A percentile compares a stretch with the other conserved stretches of the same genome.
Conservation (phyloP, 2,113 vertebrate genomes). For the Rhodinocichla rosea region DNA sequence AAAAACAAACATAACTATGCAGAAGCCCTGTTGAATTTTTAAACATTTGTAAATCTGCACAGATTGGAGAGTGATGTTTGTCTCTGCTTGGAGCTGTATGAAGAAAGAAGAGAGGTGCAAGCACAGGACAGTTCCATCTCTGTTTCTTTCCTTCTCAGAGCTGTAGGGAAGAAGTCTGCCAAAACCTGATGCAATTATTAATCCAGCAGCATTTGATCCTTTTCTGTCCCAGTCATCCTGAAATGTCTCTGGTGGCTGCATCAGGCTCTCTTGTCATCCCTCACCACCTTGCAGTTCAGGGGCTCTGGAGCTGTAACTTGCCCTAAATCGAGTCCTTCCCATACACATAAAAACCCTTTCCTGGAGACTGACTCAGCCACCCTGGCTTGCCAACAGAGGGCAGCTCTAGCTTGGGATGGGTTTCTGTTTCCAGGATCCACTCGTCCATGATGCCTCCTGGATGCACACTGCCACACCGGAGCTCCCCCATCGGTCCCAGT, state of each 20-base stretch:
- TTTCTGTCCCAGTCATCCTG: neutral
- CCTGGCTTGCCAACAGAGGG: neutral
- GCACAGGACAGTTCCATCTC: accelerated
- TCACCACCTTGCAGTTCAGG: neutral
- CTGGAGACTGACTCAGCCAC: neutral
- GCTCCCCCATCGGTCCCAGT: accelerated
- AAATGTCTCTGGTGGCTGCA: neutral
- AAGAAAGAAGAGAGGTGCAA: neutral
- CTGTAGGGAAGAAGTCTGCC: neutral
- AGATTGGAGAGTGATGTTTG: neutral
- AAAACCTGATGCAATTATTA: neutral
- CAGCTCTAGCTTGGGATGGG: neutral
- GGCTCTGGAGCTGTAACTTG: neutral
- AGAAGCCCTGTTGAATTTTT: neutral
- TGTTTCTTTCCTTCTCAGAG: neutral
- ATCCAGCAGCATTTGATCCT: neutral
- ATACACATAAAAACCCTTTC: accelerated
- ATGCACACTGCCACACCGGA: accelerated
- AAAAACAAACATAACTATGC: neutral
- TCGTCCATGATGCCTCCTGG: accelerated
- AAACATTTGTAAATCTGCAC: neutral
- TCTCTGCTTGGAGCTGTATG: neutral
- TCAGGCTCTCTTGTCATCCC: neutral
- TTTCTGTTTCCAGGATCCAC: neutral
- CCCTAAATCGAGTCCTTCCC: neutral